Evolutionary conservation across 2,113 vertebrate species (phyloP).

Genomic region (Paralichthys olivaceus): DNA sequence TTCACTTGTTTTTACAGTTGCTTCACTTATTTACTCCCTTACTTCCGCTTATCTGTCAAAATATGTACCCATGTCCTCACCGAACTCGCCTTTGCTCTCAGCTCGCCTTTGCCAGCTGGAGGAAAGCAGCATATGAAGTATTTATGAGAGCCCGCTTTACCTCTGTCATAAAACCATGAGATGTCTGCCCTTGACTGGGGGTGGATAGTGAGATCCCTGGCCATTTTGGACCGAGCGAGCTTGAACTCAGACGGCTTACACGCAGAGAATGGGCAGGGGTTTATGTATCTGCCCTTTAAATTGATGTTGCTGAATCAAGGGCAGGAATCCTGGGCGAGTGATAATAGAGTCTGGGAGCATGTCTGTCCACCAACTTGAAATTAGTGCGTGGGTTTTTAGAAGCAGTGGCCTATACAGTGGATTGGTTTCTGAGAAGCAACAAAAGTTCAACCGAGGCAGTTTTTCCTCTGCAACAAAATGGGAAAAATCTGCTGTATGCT

Average conservation of each 20-base stretch:
- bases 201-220: conserved; percentile 53
- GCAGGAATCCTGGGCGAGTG: conserved; percentile 39
- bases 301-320: conserved; percentile 58
- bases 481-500: neutral
- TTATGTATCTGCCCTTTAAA: conserved; percentile 65
- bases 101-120: conserved; percentile 49
- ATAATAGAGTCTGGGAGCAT: conserved; percentile 35
- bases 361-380: conserved; percentile 37
- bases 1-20: conserved; percentile 16
- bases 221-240: conserved; percentile 41
- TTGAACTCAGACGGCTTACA: conserved; percentile 52
- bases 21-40: conserved; percentile 27
- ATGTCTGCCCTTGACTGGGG: conserved; percentile 66
- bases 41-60: conserved; percentile 43
- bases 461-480: conserved; percentile 2
- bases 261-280: conserved; percentile 47
- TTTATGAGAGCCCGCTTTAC: conserved; percentile 75
- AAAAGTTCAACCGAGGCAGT: conserved; percentile 17
- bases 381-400: conserved; percentile 28
- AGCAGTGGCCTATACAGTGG: neutral
- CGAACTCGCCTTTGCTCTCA: conserved; percentile 41
- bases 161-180: conserved; percentile 67
- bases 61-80: conserved; percentile 38
- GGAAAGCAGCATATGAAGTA: conserved; percentile 63
- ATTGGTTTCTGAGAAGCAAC: conserved; percentile 7